phyloP scores from a whole-genome alignment of 1,140 invertebrate genomes.

The Drosophila ogumai region DNA sequence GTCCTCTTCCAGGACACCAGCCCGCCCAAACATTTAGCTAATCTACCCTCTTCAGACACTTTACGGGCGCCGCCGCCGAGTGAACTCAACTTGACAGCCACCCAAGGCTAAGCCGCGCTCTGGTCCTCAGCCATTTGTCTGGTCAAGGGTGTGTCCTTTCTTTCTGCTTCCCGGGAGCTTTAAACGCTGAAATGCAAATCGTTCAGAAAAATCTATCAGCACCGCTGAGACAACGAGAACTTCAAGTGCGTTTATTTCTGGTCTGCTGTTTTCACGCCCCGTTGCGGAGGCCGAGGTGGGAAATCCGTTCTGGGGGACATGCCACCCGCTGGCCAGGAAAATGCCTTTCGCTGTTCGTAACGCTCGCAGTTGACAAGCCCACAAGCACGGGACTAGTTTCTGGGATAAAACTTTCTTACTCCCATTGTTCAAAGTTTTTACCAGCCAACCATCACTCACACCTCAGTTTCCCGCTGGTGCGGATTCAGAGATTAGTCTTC shows the following conservation, averaged over 20 bases:
- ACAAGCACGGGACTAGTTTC: constrained; percentile 64
- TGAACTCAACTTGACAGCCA: constrained; percentile 37
- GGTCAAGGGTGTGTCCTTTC: constrained; percentile 30
- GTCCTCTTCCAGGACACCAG: constrained; percentile 14
- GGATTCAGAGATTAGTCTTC: constrained; percentile 80
- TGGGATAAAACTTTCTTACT: constrained; percentile 63
- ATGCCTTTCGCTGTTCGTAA: constrained; percentile 64
- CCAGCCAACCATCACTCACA: constrained; percentile 42
- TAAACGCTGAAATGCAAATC: constrained; percentile 55
- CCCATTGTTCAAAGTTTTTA: constrained; percentile 77
- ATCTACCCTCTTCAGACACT: constrained; percentile 70
- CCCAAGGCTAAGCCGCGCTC: constrained; percentile 47
- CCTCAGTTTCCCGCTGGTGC: constrained; percentile 31
- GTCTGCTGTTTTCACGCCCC: constrained; percentile 65
- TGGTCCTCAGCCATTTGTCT: constrained; percentile 32
- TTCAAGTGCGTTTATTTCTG: constrained; percentile 35
- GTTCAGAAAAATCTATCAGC: constrained; percentile 39
- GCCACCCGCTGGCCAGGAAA: constrained; percentile 66
- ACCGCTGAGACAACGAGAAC: not conserved
- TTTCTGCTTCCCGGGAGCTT: not conserved
- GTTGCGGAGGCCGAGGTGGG: constrained; percentile 33
- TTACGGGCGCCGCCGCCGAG: constrained; percentile 35
- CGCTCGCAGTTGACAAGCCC: constrained; percentile 73
- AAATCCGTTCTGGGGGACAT: not conserved
- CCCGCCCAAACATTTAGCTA: constrained; percentile 41